Evolutionary conservation across 53 echinoderm and acorn worm species (phyloP).

Genomic region (Arbacia lixula): DNA sequence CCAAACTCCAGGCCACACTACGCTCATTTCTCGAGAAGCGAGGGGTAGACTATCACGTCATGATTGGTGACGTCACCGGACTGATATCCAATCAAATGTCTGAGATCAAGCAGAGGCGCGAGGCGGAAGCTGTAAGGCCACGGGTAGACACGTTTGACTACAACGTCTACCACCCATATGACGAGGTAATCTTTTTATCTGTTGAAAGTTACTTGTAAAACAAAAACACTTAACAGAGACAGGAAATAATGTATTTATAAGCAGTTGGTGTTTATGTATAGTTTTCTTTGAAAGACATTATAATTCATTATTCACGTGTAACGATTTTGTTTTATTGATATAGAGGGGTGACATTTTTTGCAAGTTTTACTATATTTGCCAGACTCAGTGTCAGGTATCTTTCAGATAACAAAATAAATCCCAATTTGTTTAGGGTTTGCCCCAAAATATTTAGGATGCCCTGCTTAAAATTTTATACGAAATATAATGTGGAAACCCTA

Average conservation of each 20-base stretch:
- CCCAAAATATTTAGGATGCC: too few species aligned
- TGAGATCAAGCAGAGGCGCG: constrained; percentile 17
- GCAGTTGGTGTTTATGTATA: neutral
- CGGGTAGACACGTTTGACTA: constrained; percentile 64
- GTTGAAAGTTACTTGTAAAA: too few species aligned
- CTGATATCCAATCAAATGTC: constrained; percentile 52
- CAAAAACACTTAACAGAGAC: neutral
- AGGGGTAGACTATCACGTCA: constrained; percentile 15
- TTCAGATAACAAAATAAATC: too few species aligned
- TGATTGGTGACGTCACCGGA: constrained; percentile 46
- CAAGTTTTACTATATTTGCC: too few species aligned
- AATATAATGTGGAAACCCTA: too few species aligned
- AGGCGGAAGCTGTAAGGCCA: neutral
- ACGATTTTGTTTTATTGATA: too few species aligned
- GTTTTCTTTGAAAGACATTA: neutral
- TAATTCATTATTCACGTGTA: too few species aligned
- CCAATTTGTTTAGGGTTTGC: too few species aligned
- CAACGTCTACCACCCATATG: constrained; percentile 69
- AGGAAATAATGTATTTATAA: neutral
- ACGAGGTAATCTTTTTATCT: too few species aligned
- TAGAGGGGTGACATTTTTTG: too few species aligned
- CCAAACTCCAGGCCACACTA: constrained; percentile 3
- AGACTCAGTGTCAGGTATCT: too few species aligned
- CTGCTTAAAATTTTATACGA: too few species aligned
- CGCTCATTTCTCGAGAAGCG: neutral